Evolutionary conservation across 2,888 invertebrate species (phyloP), one percentile per base, ranked within the genome.

Genomic region (Eupeodes luniger): DNA sequence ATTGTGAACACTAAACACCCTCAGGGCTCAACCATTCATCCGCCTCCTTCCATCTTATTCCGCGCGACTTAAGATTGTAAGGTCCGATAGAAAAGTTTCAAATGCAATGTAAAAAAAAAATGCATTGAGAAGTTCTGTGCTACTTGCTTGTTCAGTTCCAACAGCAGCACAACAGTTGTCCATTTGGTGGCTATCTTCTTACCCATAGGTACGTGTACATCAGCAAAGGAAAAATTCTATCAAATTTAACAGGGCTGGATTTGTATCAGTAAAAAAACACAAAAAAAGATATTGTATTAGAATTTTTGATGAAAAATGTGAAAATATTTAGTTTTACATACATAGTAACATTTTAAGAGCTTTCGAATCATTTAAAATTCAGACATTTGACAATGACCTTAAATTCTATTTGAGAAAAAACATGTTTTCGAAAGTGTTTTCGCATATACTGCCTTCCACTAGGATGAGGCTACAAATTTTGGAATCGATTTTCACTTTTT

Each of bases 81-180:
- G 57, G 51, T 76, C 19, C 80, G 81, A 84, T 88, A 84, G 84
- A 84, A 80, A 67, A 53, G 36, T 59, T 72, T 74, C 62, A 67
- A 81, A 19, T 19, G 19, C 19, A 19, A 19, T 19, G 19, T 19
- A 19, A 19, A 1, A 19, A 19, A 81, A 83, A 67, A 81, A 77
- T 79, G 83, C 79, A 86, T 80, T 86, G 83, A 84, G 84, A 74
- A 84, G 77, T 69, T 69, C 62, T 36, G 16, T 36, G 59, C 57
- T 66, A 59, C 83, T 66, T 79, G 79, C 83, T 72, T 55, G 49
- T 70, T 51, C 14, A n/a, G 70, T 57, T 61, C 14, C 19, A 77
- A 59, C 69, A 67, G 53, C 53, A 19, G n/a, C 55, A 11, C 51
- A 47, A 61, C 47, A 62, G 49, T 76, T 55, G 40, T 40, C 55